Evolutionary conservation across 2,797 vertebrate genomes (phyloP), one percentile per base, ranked within the genome.

Genomic region (Alfaro cultratus): DNA sequence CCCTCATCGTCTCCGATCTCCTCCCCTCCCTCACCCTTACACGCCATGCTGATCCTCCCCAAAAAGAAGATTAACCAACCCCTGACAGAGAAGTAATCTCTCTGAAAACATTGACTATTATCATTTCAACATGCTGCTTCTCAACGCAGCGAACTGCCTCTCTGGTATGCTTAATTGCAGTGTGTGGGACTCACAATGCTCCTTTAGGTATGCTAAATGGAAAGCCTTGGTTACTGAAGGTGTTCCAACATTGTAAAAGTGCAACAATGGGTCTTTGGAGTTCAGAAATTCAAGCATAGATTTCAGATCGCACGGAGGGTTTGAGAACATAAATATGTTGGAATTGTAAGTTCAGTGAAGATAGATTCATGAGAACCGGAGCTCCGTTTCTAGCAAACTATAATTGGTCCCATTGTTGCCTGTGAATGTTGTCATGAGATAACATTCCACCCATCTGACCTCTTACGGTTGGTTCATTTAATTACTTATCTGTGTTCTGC

Each of bases 31-130:
- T 90, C 67, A 62, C 79, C 84, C 88, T 88, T 75, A 74, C 81
- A 86, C 80, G 86, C 80, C 88, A 87, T 60, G 80, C 90, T 87
- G 91, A 94, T 93, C 91, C 92, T 88, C 87, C 57, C 90, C 82
- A 88, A 93, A 94, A 94, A 93, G 91, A 88, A 93, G 93, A 95
- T 95, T 94, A 95, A 89, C 92, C 87, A 92, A 90, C 86, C 91
- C 85, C 92, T 92, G 91, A 95, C 91, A 91, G 93, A 93, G 83
- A 91, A 86, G 88, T 95, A 95, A 94, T 91, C 92, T 92, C 89
- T 87, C 83, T 89, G 81, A 93, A 93, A 93, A 94, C 90, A 92
- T 77, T 85, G 91, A 93, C 90, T 89, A 89, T 94, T 93, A 94
- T 85, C 91, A 90, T 94, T 96, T 95, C 93, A 94, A 91, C 91